Base-by-base conservation (phyloP, 2,888 invertebrate species). In the Cerastis rubricosa region DNA sequence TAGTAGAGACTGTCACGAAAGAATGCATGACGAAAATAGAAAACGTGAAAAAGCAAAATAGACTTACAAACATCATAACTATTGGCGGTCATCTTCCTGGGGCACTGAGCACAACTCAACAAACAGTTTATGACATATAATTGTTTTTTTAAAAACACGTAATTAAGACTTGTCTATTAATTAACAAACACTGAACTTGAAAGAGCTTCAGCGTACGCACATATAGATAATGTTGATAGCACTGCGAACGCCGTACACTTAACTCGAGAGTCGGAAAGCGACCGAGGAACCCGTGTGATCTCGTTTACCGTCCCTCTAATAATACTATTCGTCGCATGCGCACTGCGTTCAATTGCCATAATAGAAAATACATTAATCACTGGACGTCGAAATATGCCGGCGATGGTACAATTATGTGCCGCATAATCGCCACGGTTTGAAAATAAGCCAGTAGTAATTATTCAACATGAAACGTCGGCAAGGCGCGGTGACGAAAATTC, bases 311-410 rank as follows among this genome's bases (percentile, higher is more conserved):
- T 93, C 87, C 90, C 90, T 91, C 91, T 93, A 93, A 92, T 94
- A 95, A 95, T 95, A 95, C 92, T 93, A 93, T 90, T 91, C 90
- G 92, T 92, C 94, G 94, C 96, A 94, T 95, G 96, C 96, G 96
- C 96, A 93, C 92, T 93, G 82, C 91, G 93, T 89, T 91, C 95
- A 94, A 95, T 96, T 94, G 94, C 91, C 92, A 91, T 95, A 94
- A 95, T 94, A 94, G 93, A 94, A 94, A 94, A 94, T 91, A 93
- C 89, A 95, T 95, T 94, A 95, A 96, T 95, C 93, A 94, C 91
- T 92, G 84, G 87, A 85, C 91, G 91, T 92, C 91, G 91, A 92
- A 92, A 88, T 89, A 89, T 90, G 89, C 86, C 22, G 35, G 11
- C 88, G 89, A 89, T 88, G 85, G 84, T 90, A 89, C 88, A 86